Percentiles rank a stretch among this genome's conserved stretches.
These are phyloP conservation scores for Thysanoteuthis rhombus DNA, from an alignment of 2,888 invertebrate genomes.

Conservation along the genomic window DNA sequence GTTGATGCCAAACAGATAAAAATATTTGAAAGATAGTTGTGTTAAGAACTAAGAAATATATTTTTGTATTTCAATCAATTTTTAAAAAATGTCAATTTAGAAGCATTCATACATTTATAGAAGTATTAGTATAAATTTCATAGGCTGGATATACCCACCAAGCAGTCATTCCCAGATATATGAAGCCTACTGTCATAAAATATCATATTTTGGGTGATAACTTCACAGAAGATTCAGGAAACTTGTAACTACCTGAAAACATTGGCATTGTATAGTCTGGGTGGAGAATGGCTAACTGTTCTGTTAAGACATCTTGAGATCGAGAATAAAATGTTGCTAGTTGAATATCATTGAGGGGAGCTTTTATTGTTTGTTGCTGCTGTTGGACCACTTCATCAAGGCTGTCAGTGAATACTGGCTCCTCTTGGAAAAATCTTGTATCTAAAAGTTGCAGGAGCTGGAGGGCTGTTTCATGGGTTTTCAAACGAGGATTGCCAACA, in stretches of 20 bases:
- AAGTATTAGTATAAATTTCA: too few species aligned
- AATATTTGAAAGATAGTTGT: too few species aligned
- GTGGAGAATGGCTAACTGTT: slow-evolving; percentile 91
- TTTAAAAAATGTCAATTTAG: too few species aligned
- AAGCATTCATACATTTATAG: too few species aligned
- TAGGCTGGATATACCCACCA: too few species aligned
- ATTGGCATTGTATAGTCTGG: slow-evolving; percentile 99
- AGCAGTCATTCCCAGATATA: too few species aligned
- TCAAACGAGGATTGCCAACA: slow-evolving; percentile 90
- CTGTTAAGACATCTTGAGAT: slow-evolving; percentile 90
- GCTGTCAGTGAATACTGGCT: slow-evolving; percentile 61
- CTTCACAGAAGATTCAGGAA: background rate
- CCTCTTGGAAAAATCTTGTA: slow-evolving; percentile 89
- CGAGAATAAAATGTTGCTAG: slow-evolving; percentile 82
- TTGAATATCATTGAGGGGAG: slow-evolving; percentile 82
- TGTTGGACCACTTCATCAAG: slow-evolving; percentile 43
- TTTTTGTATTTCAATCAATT: too few species aligned
- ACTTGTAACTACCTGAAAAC: slow-evolving; percentile 85
- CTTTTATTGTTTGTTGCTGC: slow-evolving; percentile 39
- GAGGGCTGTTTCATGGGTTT: slow-evolving; percentile 92
- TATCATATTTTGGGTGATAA: background rate
- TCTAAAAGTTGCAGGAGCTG: slow-evolving; percentile 91
- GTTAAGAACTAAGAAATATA: too few species aligned
- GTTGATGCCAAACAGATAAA: too few species aligned
- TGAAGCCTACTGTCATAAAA: too few species aligned